Base-by-base conservation (phyloP, 2,113 vertebrate genomes). In the Myrmophylax atrothorax region DNA sequence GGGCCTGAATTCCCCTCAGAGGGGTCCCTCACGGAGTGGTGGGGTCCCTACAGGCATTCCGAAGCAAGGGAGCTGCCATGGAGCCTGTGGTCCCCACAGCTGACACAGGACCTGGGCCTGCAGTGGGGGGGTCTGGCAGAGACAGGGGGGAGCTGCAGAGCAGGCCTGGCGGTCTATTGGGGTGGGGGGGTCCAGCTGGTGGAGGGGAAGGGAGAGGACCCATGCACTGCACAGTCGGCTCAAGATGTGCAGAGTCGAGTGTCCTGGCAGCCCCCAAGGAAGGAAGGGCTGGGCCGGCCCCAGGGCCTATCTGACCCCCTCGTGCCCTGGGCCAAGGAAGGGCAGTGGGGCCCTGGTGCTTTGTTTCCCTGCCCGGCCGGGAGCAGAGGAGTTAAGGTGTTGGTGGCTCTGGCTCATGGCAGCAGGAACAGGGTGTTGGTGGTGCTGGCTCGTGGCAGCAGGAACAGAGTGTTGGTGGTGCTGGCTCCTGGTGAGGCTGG, bases 371-470 rank as follows among this genome's bases (percentile, higher is more conserved):
- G 2, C 9, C 47, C 10, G 0, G 31, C 56, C 9, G 50, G 68
- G 28, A 84, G 70, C 89, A 60, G 79, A 87, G 85, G 86, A 62
- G 93, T 94, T 93, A 94, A 94, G 63, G 80, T 1, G 6, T 37
- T 12, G 63, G 1, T 12, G 5, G 84, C 38, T 10, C 3, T 3
- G n/a, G 81, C 83, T 88, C 1, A 4, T 8, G n/a, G 37, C 1
- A 15, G 82, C 95, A 94, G 93, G 93, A 97, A 88, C 82, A 73
- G 95, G 96, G 95, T 77, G 88, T 75, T 95, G 92, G 70, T 77
- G 87, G 24, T 79, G 87, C 53, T 1, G 16, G 56, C 77, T 93
- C 62, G 56, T 2, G 67, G 40, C 1, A 15, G 82, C 95, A 94
- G 93, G 93, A 97, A 88, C 82, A 70, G 95, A 96, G 95, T 77